These are phyloP conservation scores for Auanema sp. DNA, from an alignment of 2,888 invertebrate genomes.

Conservation along the genomic window DNA sequence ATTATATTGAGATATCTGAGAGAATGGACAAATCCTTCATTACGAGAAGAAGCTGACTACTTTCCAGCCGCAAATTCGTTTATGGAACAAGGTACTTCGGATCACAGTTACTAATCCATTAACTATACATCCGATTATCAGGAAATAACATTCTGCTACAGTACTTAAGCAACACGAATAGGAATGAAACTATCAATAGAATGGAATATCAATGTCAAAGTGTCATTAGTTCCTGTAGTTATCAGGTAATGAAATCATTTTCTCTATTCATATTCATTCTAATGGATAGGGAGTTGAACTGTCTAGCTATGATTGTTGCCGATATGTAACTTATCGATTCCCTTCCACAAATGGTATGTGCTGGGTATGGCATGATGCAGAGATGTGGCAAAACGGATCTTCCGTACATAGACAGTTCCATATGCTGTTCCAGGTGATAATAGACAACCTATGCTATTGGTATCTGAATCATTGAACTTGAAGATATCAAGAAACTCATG, in stretches of 20 bases:
- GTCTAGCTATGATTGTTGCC: slow-evolving; percentile 39
- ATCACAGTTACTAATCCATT: slow-evolving; percentile 1
- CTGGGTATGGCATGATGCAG: slow-evolving; percentile 34
- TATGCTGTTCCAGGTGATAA: slow-evolving; percentile 37
- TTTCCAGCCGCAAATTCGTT: slow-evolving; percentile 22
- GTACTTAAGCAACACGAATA: slow-evolving; percentile 22
- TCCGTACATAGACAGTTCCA: slow-evolving; percentile 31
- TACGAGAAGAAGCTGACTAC: slow-evolving; percentile 39
- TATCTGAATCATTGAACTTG: too few species aligned
- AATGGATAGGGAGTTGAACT: slow-evolving; percentile 26
- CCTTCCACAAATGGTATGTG: slow-evolving; percentile 33
- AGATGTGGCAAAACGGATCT: slow-evolving; percentile 37
- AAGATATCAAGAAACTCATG: slow-evolving; percentile 48
- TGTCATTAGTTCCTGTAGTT: slow-evolving; percentile 40
- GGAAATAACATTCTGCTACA: slow-evolving; percentile 15
- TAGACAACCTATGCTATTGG: not conserved
- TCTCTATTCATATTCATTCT: not conserved
- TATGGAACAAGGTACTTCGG: slow-evolving; percentile 15
- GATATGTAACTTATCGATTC: slow-evolving; percentile 24
- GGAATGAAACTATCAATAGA: slow-evolving; percentile 28
- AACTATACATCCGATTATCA: slow-evolving; percentile 27
- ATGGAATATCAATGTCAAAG: slow-evolving; percentile 48
- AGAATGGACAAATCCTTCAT: slow-evolving; percentile 47
- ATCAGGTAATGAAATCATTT: slow-evolving; percentile 13
- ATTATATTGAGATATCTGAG: slow-evolving; percentile 36